Evolutionary conservation across 2,797 vertebrate species (phyloP).

Genomic region (Dipus sagitta): DNA sequence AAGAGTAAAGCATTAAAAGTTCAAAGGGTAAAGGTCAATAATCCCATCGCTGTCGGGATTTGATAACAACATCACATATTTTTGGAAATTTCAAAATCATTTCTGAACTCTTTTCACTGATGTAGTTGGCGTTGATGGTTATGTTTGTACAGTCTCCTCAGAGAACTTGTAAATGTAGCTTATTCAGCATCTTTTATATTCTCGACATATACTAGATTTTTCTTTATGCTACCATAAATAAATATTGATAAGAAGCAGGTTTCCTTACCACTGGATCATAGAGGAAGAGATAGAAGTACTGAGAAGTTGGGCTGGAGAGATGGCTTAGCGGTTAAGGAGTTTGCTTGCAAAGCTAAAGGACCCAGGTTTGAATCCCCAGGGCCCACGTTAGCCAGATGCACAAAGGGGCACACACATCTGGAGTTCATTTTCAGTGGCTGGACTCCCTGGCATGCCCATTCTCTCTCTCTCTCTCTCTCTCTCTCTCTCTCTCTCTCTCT

Average conservation of each 20-base stretch:
- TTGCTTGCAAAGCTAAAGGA: no score
- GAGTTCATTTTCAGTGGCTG: no score
- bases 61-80: slow-evolving; percentile 33
- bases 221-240: slow-evolving; percentile 38
- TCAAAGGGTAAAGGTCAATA: not conserved
- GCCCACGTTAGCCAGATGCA: no score
- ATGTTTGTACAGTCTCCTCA: not conserved
- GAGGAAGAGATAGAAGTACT: not conserved
- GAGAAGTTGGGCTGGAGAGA: no score
- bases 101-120: not conserved
- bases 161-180: not conserved
- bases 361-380: no score
- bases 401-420: no score
- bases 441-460: no score
- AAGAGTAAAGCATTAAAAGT: not conserved
- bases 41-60: not conserved
- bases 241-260: not conserved
- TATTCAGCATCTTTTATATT: not conserved
- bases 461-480: no score
- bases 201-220: not conserved
- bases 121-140: not conserved
- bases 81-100: slow-evolving; percentile 19
- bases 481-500: no score
- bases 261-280: not conserved
- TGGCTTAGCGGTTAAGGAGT: no score